phyloP scores from a whole-genome alignment of 2,113 vertebrate genomes.

The Chloroceryle aenea region DNA sequence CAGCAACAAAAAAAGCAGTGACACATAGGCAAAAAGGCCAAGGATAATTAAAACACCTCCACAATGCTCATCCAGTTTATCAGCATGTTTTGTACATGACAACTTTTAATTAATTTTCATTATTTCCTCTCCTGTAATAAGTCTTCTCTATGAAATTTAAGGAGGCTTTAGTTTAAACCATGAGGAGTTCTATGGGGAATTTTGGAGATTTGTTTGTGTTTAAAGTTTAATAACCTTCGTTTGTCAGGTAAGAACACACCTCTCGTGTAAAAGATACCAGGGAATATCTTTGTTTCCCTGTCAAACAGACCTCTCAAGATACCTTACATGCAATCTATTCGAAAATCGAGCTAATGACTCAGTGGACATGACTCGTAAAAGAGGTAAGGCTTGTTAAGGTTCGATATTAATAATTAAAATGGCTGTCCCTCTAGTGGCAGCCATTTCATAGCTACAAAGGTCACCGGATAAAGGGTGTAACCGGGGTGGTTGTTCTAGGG shows the following conservation, averaged over 20 bases:
- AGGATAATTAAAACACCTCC: background rate
- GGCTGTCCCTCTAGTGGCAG: background rate
- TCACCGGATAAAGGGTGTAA: background rate
- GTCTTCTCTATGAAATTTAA: fast-evolving
- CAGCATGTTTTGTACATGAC: background rate
- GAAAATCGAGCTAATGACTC: background rate
- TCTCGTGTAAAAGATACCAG: fast-evolving
- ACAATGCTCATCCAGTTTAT: background rate
- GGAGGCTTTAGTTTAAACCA: background rate
- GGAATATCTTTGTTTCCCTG: fast-evolving
- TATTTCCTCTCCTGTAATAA: background rate
- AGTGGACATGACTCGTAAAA: fast-evolving
- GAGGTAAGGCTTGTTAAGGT: fast-evolving
- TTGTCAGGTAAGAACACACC: background rate
- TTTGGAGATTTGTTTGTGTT: fast-evolving
- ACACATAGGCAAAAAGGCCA: background rate
- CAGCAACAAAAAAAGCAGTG: background rate
- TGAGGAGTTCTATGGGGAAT: fast-evolving
- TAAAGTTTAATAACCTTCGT: background rate
- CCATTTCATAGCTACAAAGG: background rate
- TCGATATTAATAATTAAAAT: background rate
- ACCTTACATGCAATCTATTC: background rate
- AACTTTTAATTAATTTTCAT: background rate
- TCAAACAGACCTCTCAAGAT: background rate
- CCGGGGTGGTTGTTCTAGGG: background rate